These are phyloP conservation scores for Potamarius usumacintae DNA, from an alignment of 2,113 vertebrate genomes.

Conservation along the genomic window DNA sequence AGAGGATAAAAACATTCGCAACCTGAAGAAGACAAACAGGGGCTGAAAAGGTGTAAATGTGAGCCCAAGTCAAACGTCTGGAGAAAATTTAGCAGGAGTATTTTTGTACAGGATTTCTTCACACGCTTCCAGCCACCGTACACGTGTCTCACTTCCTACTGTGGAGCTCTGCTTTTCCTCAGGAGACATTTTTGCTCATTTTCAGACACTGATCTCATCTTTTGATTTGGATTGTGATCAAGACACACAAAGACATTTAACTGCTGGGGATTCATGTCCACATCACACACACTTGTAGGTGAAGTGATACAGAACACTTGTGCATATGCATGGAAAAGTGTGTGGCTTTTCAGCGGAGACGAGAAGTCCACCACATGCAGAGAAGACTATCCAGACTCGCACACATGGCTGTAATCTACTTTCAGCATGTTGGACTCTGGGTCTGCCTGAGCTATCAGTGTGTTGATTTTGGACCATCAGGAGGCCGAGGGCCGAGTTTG, in stretches of 20 bases:
- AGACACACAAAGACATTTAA: not conserved
- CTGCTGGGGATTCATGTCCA: not conserved
- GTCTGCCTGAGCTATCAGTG: conserved; percentile 33
- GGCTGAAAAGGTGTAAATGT: conserved; percentile 1
- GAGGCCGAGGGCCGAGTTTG: conserved; percentile 29
- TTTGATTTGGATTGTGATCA: not conserved
- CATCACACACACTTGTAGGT: not conserved
- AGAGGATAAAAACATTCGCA: not conserved
- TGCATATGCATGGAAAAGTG: not conserved
- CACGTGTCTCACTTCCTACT: conserved; percentile 9
- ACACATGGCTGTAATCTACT: conserved; percentile 36
- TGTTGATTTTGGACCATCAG: conserved; percentile 36
- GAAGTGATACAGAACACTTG: not conserved
- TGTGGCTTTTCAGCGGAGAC: conserved; percentile 38
- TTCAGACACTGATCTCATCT: not conserved
- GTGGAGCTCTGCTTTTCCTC: conserved; percentile 15
- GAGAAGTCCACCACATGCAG: conserved; percentile 46
- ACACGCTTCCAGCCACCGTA: conserved; percentile 3
- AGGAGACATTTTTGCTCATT: not conserved
- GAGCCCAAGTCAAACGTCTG: not conserved
- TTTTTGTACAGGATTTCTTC: not conserved
- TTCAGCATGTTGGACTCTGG: conserved; percentile 30
- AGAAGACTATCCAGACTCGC: conserved; percentile 29
- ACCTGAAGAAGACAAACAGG: not conserved
- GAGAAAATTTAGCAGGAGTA: not conserved